Evolutionary conservation across 2,888 invertebrate species (phyloP), one percentile per base, ranked within the genome.

Genomic region (Perdita meconis): DNA sequence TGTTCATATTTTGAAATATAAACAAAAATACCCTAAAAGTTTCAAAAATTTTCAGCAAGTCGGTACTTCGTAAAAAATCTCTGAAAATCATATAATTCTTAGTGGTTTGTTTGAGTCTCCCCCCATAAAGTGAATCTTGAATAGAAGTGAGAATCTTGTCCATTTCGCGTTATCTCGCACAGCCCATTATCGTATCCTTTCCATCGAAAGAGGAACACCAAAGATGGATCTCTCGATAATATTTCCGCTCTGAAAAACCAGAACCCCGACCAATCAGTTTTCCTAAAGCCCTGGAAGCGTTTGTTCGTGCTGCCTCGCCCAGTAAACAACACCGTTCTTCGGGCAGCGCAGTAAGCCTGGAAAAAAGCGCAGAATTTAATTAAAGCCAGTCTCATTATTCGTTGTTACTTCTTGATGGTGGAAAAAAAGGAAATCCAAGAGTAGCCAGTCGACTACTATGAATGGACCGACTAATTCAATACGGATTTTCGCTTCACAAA

Each of bases 321-420:
- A 26, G n/a, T n/a, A 56, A 56, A 38, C 12, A 12, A 19, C 22
- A 5, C 12, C 36, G 36, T 16, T n/a, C 30, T 12, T 10, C 0
- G 24, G 1, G 22, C 22, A 22, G 22, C 30, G 2, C 19, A 3
- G 47, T 3, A 22, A 10, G 47, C 10, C 16, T 16, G 30, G 0
- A 8, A 26, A 40, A 63, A 51, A 57, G 40, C 47, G 38, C 36
- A 13, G 16, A n/a, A 64, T 64, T 64, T 72, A 74, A 74, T 74
- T 72, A 72, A 64, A 72, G 40, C 22, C 57, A 53, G 73, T 42
- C 51, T 72, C 64, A 57, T 72, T 74, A 34, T 57, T 64, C 64
- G 73, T 61, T 73, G 55, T 72, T 64, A 42, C 42, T 51, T 22
- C 63, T 56, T 50, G 26, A 26, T 8, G 40, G 13, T 24, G 40